These are phyloP conservation scores for Daubentonia madagascariensis DNA, from an alignment of 2,113 vertebrate genomes.

Conservation along the genomic window DNA sequence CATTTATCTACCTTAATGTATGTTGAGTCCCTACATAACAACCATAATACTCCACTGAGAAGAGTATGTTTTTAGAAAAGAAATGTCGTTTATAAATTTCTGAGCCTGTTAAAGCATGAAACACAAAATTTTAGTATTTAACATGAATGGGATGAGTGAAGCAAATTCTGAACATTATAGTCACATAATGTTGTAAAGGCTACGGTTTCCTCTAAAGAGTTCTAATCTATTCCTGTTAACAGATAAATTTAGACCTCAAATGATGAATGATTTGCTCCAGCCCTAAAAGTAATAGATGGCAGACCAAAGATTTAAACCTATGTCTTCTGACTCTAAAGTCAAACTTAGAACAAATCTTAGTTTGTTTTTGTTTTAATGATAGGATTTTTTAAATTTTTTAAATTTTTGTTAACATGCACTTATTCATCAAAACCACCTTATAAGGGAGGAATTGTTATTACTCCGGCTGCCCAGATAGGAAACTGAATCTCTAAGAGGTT, in stretches of 20 bases:
- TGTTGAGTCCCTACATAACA: conserved; percentile 22
- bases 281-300: not conserved
- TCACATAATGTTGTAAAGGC: not conserved
- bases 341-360: not conserved
- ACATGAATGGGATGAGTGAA: conserved; percentile 49
- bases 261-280: not conserved
- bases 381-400: not conserved
- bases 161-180: not conserved
- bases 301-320: conserved; percentile 26
- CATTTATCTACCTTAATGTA: conserved; percentile 47
- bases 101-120: conserved; percentile 45
- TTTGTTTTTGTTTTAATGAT: conserved; percentile 25
- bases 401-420: not conserved
- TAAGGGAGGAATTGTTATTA: not conserved
- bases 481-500: not conserved
- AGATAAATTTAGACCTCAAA: not conserved
- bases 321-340: not conserved
- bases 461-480: not conserved
- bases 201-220: not conserved
- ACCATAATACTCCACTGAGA: conserved; percentile 24
- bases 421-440: not conserved
- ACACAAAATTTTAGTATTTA: conserved; percentile 39
- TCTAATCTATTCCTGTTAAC: not conserved
- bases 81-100: conserved; percentile 47
- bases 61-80: conserved; percentile 59